These are phyloP conservation scores for Diabrotica balteata DNA, from an alignment of 2,888 invertebrate species.

Conservation along the genomic window DNA sequence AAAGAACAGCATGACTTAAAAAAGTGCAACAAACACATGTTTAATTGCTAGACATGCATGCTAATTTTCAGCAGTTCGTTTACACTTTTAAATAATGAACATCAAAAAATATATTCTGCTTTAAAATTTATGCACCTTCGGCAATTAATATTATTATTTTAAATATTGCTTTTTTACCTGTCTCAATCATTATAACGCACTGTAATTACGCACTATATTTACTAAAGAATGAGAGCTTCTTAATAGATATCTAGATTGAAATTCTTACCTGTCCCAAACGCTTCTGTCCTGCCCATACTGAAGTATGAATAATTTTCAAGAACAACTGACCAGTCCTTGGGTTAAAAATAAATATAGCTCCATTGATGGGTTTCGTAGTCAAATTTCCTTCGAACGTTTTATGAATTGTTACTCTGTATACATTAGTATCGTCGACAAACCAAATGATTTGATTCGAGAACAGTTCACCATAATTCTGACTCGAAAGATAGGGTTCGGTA, in stretches of 20 bases:
- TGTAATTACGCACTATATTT: too few relatives aligned
- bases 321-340: slow-evolving; percentile 98
- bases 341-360: slow-evolving; percentile 99
- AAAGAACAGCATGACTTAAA: too few relatives aligned
- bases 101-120: too few relatives aligned
- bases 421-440: slow-evolving; percentile 99
- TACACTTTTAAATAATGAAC: too few relatives aligned
- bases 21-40: too few relatives aligned
- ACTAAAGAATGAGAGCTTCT: too few relatives aligned
- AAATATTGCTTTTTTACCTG: too few relatives aligned
- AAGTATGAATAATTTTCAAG: slow-evolving; percentile 99
- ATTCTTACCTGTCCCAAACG: slow-evolving; percentile 88
- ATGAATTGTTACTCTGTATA: slow-evolving; percentile 99
- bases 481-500: slow-evolving; percentile 98
- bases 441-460: slow-evolving; percentile 99
- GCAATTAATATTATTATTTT: too few relatives aligned
- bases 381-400: slow-evolving; percentile 99
- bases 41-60: too few relatives aligned
- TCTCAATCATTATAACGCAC: too few relatives aligned
- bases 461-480: slow-evolving; percentile 98
- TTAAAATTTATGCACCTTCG: too few relatives aligned
- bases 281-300: slow-evolving; percentile 99
- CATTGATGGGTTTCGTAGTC: slow-evolving; percentile 99
- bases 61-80: too few relatives aligned
- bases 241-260: not conserved